phyloP scores from a whole-genome alignment of 2,797 vertebrate species.

The Gadopsis marmoratus region DNA sequence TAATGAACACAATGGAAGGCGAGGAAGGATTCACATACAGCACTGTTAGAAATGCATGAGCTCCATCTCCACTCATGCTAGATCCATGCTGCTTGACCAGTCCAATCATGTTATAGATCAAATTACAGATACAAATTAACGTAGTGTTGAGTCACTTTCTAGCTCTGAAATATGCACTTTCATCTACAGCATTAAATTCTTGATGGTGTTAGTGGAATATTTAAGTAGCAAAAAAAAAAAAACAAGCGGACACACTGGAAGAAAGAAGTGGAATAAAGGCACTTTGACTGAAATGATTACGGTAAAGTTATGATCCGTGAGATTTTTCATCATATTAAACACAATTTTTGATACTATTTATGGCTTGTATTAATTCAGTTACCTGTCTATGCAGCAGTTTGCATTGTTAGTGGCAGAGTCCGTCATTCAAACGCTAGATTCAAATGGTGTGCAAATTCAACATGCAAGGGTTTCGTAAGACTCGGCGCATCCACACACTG shows the following conservation, averaged over 20 bases:
- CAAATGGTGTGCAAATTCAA: not conserved
- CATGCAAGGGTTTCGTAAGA: too few relatives aligned
- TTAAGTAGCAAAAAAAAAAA: not conserved
- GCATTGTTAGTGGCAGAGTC: not conserved
- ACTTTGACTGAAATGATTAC: not conserved
- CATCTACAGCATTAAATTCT: conserved; percentile 37
- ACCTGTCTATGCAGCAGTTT: not conserved
- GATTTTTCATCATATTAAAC: not conserved
- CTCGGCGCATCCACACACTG: not conserved
- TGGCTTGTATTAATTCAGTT: not conserved
- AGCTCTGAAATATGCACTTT: conserved; percentile 47
- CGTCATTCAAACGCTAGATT: not conserved
- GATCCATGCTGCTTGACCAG: conserved; percentile 35
- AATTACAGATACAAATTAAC: conserved; percentile 54
- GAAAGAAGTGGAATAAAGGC: not conserved
- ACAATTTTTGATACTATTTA: not conserved
- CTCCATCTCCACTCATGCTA: conserved; percentile 21
- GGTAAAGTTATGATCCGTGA: not conserved
- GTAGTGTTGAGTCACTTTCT: conserved; percentile 26
- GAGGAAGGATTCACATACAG: conserved; percentile 9
- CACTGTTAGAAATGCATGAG: conserved; percentile 23
- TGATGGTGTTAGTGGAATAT: conserved; percentile 28
- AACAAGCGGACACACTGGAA: not conserved
- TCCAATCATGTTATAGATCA: conserved; percentile 49
- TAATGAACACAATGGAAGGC: not conserved